A percentile compares a stretch with the other conserved stretches of the same genome.
These are phyloP conservation scores for Candidula unifasciata DNA, from an alignment of 2,888 invertebrate genomes.

Conservation along the genomic window DNA sequence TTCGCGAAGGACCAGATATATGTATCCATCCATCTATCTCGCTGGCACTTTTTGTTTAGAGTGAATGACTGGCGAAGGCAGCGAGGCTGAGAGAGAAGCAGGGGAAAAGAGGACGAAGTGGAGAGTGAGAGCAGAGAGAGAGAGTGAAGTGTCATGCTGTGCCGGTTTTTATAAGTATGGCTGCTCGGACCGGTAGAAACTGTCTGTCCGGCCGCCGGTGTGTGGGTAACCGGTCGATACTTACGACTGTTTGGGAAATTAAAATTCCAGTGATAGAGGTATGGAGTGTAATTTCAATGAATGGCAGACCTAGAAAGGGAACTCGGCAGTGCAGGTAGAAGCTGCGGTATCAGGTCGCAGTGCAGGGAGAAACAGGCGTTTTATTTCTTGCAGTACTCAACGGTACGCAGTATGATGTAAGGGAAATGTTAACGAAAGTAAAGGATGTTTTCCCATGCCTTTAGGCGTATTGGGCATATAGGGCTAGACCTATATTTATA, in stretches of 20 bases:
- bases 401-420: too few species aligned
- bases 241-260: slow-evolving; percentile 19
- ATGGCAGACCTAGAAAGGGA: neutral
- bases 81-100: neutral
- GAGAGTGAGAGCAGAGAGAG: slow-evolving; percentile 4
- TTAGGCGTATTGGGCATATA: too few species aligned
- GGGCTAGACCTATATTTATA: too few species aligned
- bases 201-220: slow-evolving; percentile 12
- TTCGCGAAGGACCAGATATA: neutral
- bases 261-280: slow-evolving; percentile 1
- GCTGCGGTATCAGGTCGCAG: too few species aligned
- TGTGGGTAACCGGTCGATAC: slow-evolving; percentile 20
- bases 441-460: too few species aligned
- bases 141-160: slow-evolving; percentile 3
- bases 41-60: neutral
- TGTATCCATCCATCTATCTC: slow-evolving; percentile 13
- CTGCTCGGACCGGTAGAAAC: neutral
- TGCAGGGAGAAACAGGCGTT: neutral
- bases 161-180: slow-evolving; percentile 21
- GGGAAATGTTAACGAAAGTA: too few species aligned
- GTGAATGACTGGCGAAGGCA: neutral
- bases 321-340: neutral
- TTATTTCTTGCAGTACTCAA: too few species aligned
- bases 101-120: neutral
- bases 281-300: neutral